phyloP scores from a whole-genome alignment of 2,797 vertebrate species.

The Cheirogaleus major region DNA sequence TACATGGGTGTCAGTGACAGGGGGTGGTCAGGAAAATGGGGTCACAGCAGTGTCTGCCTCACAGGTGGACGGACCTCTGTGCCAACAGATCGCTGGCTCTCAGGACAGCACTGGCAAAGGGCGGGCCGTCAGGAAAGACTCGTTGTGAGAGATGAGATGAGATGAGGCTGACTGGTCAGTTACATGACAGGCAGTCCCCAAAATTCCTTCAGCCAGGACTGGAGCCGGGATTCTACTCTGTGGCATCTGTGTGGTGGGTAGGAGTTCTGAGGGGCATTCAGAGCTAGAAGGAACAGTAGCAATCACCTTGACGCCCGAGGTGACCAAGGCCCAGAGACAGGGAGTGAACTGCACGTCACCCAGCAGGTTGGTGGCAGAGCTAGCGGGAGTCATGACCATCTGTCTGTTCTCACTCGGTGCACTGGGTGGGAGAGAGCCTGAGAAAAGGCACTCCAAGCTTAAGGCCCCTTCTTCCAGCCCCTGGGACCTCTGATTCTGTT shows the following conservation, averaged over 20 bases:
- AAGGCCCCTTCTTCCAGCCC: not conserved
- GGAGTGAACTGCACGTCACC: not conserved
- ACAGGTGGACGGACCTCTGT: not conserved
- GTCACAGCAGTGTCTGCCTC: not conserved
- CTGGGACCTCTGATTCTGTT: not conserved
- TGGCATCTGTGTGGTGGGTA: too few species aligned
- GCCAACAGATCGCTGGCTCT: not conserved
- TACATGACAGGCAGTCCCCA: not conserved
- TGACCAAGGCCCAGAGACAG: not conserved
- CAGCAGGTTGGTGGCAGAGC: not conserved
- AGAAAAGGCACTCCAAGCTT: not conserved
- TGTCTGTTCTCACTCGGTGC: not conserved
- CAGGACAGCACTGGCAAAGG: not conserved
- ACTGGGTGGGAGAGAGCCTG: not conserved
- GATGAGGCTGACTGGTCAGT: not conserved
- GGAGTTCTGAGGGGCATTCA: not conserved
- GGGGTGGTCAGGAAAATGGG: not conserved
- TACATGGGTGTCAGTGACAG: not conserved
- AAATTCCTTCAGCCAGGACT: not conserved
- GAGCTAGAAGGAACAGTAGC: not conserved
- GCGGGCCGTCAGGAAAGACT: accelerated
- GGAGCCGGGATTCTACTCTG: too few species aligned
- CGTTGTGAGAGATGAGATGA: not conserved
- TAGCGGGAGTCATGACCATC: not conserved
- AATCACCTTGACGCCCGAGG: not conserved